Percentiles rank a stretch among this genome's conserved stretches.
These are phyloP conservation scores for Adelphocoris suturalis DNA, from an alignment of 2,888 invertebrate species.

Conservation along the genomic window DNA sequence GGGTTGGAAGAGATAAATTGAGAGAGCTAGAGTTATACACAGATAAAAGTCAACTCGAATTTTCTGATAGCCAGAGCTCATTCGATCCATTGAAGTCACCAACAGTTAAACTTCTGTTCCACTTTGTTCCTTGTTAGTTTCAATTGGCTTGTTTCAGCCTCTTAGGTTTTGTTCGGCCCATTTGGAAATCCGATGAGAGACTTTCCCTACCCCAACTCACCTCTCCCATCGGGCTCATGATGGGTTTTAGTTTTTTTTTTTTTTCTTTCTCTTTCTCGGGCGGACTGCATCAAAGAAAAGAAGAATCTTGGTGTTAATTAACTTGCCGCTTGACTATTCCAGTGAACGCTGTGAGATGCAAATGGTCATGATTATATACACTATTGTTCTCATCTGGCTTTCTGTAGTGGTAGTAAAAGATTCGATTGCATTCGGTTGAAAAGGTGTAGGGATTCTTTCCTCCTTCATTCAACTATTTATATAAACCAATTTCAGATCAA, in stretches of 20 bases:
- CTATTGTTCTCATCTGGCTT: too few species aligned
- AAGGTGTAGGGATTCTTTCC: too few species aligned
- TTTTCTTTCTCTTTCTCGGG: background rate
- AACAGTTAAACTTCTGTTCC: slow-evolving; percentile 26
- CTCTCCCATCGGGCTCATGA: background rate
- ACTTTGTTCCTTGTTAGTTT: slow-evolving; percentile 49
- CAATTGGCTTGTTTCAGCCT: slow-evolving; percentile 50
- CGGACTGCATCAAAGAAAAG: background rate
- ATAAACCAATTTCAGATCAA: too few species aligned
- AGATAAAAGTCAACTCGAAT: slow-evolving; percentile 57
- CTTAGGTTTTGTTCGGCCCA: slow-evolving; percentile 38
- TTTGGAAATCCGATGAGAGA: slow-evolving; percentile 36
- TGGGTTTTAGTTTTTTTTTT: background rate
- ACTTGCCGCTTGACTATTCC: background rate
- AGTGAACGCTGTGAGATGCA: too few species aligned
- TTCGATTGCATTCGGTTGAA: too few species aligned
- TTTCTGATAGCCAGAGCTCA: slow-evolving; percentile 50
- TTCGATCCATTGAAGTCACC: slow-evolving; percentile 48
- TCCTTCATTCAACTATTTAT: too few species aligned
- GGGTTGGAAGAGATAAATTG: background rate
- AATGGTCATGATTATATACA: too few species aligned
- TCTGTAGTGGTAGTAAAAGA: too few species aligned
- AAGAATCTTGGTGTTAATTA: background rate
- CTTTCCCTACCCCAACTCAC: background rate
- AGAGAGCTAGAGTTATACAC: slow-evolving; percentile 26